These are phyloP conservation scores for Volucella zonaria DNA, from an alignment of 2,888 invertebrate genomes.

Conservation along the genomic window DNA sequence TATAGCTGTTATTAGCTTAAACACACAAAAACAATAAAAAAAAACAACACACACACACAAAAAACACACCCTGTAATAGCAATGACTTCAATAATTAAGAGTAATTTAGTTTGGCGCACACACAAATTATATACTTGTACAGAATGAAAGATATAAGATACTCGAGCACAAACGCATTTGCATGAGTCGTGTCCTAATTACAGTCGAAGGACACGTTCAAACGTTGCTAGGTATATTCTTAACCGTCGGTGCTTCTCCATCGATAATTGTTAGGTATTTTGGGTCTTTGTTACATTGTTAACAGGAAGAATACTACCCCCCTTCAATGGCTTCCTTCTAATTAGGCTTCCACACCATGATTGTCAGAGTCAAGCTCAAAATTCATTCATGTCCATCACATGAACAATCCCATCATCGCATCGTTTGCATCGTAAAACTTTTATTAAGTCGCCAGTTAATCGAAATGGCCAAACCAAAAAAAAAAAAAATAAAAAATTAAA, in stretches of 20 bases:
- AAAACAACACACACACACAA: too few relatives aligned
- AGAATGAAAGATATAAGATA: background rate
- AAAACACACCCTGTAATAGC: conserved; percentile 43
- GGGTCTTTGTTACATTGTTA: background rate
- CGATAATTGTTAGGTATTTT: too few relatives aligned
- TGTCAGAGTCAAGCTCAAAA: too few relatives aligned
- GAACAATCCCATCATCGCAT: conserved; percentile 39
- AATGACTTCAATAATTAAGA: conserved; percentile 53
- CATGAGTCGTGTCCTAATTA: conserved; percentile 60
- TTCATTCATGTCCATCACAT: conserved; percentile 13
- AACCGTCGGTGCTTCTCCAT: too few relatives aligned
- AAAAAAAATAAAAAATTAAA: too few relatives aligned
- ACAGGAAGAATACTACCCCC: conserved; percentile 6
- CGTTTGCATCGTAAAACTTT: conserved; percentile 44
- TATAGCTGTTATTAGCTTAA: conserved; percentile 39
- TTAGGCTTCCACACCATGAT: conserved; percentile 11
- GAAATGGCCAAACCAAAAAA: background rate
- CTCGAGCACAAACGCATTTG: conserved; percentile 31
- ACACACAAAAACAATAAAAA: conserved; percentile 12
- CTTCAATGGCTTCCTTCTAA: conserved; percentile 14
- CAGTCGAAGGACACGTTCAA: conserved; percentile 35
- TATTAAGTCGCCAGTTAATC: conserved; percentile 11
- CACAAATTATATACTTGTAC: background rate
- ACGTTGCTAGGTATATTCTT: too few relatives aligned
- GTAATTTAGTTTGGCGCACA: conserved; percentile 44